phyloP scores from a whole-genome alignment of 2,113 vertebrate genomes.

The Gnathonemus longibarbis region DNA sequence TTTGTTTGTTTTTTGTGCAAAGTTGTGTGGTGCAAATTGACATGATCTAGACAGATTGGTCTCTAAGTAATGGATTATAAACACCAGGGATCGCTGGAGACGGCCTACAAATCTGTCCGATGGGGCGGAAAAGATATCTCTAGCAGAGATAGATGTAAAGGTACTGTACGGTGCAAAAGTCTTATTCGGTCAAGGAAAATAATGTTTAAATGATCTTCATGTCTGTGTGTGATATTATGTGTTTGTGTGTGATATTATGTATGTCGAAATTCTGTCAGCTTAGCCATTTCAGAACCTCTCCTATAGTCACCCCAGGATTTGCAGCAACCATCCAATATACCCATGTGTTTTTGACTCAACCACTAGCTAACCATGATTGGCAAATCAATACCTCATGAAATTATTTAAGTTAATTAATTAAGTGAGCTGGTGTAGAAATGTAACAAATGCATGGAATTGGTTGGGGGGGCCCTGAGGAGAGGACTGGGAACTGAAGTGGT shows the following conservation, averaged over 20 bases:
- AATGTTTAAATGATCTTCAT: not conserved
- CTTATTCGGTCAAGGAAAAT: not conserved
- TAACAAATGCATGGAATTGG: not conserved
- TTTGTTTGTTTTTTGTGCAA: constrained; percentile 36
- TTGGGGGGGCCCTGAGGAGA: not conserved
- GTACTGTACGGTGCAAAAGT: not conserved
- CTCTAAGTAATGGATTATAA: constrained; percentile 56
- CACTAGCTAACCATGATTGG: not conserved
- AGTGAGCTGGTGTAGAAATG: not conserved
- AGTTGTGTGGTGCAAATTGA: constrained; percentile 22
- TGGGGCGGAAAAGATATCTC: not conserved
- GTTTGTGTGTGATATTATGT: not conserved
- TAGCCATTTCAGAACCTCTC: not conserved
- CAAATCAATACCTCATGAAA: not conserved
- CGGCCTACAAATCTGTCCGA: constrained; percentile 20
- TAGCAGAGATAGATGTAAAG: not conserved
- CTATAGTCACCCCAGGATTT: not conserved
- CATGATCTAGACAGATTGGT: constrained; percentile 33
- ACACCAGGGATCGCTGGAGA: constrained; percentile 50
- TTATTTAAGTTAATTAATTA: not conserved
- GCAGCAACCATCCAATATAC: not conserved
- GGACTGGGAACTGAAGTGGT: not conserved
- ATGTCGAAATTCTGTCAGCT: not conserved
- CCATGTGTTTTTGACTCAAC: not conserved
- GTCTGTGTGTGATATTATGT: not conserved